Evolutionary conservation across 2,888 invertebrate species (phyloP).

Genomic region (Aplocera efformata): DNA sequence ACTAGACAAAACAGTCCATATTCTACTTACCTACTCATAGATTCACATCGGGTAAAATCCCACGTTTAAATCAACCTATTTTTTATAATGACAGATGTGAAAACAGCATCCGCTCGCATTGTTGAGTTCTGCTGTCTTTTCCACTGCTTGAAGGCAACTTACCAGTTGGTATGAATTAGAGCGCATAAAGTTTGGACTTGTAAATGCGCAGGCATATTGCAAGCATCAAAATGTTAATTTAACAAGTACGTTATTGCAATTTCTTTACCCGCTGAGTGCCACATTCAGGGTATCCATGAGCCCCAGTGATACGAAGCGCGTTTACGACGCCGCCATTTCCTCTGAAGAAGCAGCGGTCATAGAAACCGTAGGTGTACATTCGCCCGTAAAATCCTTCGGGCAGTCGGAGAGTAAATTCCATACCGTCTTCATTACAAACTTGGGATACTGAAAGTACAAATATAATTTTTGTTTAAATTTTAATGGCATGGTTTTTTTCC

Average conservation of each 20-base stretch:
- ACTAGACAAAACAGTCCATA: too few relatives aligned
- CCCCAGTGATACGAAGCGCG: constrained; percentile 91
- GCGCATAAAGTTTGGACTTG: neutral
- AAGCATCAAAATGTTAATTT: too few relatives aligned
- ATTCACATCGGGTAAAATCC: too few relatives aligned
- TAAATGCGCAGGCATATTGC: too few relatives aligned
- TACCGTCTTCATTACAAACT: constrained; percentile 95
- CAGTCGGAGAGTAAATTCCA: constrained; percentile 94
- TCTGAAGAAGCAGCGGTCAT: constrained; percentile 94
- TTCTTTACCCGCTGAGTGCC: constrained; percentile 89
- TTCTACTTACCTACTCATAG: too few relatives aligned
- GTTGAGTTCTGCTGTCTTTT: too few relatives aligned
- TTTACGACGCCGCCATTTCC: constrained; percentile 93
- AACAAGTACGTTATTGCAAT: neutral
- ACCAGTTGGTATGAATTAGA: too few relatives aligned
- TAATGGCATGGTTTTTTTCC: neutral
- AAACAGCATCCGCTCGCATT: too few relatives aligned
- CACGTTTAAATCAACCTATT: too few relatives aligned
- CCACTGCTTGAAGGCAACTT: too few relatives aligned
- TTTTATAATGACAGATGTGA: too few relatives aligned
- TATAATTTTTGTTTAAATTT: neutral
- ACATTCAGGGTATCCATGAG: constrained; percentile 96
- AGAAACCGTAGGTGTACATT: constrained; percentile 95
- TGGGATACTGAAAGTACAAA: constrained; percentile 86
- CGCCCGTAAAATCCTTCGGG: constrained; percentile 94